Evolutionary conservation across 2,797 vertebrate genomes (phyloP).

Genomic region (Sebastes taczanowskii): DNA sequence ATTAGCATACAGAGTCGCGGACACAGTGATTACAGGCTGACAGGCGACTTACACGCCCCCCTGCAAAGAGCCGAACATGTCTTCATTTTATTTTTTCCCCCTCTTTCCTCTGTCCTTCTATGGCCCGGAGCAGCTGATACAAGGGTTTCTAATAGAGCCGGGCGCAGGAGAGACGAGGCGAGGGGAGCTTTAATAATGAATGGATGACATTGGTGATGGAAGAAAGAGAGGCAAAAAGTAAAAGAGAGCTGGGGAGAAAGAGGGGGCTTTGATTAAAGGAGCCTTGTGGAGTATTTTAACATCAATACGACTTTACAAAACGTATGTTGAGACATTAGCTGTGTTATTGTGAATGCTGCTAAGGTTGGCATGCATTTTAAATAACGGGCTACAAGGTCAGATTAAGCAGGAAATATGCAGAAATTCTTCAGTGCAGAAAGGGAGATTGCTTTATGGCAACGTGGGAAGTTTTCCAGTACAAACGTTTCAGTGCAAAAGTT

Average conservation of each 20-base stretch:
- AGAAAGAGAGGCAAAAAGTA: constrained; percentile 45
- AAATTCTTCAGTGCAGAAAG: background rate
- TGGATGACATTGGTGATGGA: constrained; percentile 70
- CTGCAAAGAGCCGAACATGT: constrained; percentile 89
- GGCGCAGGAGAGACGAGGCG: constrained; percentile 69
- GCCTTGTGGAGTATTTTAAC: constrained; percentile 43
- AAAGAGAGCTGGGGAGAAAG: constrained; percentile 31
- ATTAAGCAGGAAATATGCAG: background rate
- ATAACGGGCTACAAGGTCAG: background rate
- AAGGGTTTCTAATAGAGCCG: constrained; percentile 74
- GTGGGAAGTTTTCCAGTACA: background rate
- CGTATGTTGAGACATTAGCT: constrained; percentile 17
- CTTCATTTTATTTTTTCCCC: constrained; percentile 82
- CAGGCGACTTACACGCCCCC: constrained; percentile 91
- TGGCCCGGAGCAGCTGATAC: constrained; percentile 77
- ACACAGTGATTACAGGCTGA: constrained; percentile 95
- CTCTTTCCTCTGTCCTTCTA: constrained; percentile 67
- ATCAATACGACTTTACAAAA: constrained; percentile 30
- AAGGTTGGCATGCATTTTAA: background rate
- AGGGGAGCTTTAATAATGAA: constrained; percentile 80
- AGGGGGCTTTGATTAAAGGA: constrained; percentile 59
- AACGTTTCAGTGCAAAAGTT: background rate
- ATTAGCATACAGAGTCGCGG: constrained; percentile 94
- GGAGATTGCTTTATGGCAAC: background rate
- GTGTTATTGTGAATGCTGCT: background rate